These are phyloP conservation scores for Cataglyphis livida DNA, from an alignment of 2,888 invertebrate species.

Conservation along the genomic window DNA sequence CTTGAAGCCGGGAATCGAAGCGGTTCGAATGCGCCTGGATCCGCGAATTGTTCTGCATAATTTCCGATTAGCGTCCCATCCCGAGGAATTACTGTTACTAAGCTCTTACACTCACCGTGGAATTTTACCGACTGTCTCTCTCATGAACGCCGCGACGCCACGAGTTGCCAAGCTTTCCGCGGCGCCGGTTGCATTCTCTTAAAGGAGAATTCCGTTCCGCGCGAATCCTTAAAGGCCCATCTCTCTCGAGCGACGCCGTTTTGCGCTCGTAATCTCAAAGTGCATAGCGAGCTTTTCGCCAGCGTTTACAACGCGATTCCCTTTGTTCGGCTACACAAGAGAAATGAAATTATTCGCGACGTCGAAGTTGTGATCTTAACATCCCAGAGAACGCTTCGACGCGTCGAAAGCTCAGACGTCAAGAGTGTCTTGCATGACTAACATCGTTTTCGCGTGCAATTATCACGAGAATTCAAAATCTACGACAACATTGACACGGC, in stretches of 20 bases:
- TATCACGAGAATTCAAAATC: slow-evolving; percentile 22
- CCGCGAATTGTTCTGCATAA: slow-evolving; percentile 56
- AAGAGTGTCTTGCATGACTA: neutral
- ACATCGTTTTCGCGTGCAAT: slow-evolving; percentile 17
- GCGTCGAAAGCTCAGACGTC: slow-evolving; percentile 1
- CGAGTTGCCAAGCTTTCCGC: slow-evolving; percentile 24
- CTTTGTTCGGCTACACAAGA: slow-evolving; percentile 46
- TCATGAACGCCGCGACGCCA: neutral
- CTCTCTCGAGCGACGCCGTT: slow-evolving; percentile 12
- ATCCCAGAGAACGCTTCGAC: slow-evolving; percentile 16
- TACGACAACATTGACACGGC: neutral
- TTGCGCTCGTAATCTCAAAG: slow-evolving; percentile 43
- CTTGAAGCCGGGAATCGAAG: slow-evolving; percentile 34
- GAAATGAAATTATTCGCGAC: slow-evolving; percentile 53
- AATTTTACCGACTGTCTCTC: slow-evolving; percentile 52
- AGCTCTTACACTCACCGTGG: slow-evolving; percentile 47
- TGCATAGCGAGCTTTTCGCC: slow-evolving; percentile 52
- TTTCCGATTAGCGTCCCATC: slow-evolving; percentile 60
- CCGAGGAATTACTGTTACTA: slow-evolving; percentile 54
- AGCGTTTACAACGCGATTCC: slow-evolving; percentile 49
- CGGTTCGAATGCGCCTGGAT: slow-evolving; percentile 18
- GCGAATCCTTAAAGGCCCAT: slow-evolving; percentile 40
- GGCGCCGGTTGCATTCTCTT: slow-evolving; percentile 48
- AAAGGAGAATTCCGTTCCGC: slow-evolving; percentile 49
- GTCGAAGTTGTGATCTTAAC: slow-evolving; percentile 39